phyloP scores from a whole-genome alignment of 1,140 invertebrate genomes.

The Aethina tumida region DNA sequence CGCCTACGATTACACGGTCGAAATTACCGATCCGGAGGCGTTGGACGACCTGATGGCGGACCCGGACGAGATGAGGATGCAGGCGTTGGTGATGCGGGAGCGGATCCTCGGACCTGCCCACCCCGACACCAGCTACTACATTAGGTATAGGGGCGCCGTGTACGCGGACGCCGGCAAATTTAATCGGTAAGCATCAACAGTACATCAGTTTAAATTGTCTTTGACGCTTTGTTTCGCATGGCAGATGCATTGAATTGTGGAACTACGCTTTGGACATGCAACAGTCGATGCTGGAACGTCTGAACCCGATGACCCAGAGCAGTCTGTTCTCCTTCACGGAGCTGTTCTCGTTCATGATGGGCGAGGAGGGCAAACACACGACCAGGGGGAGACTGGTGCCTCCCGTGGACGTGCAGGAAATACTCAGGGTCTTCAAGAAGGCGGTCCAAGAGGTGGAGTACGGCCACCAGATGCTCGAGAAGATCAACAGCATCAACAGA shows the following conservation, averaged over 20 bases:
- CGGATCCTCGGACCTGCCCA: slow-evolving; percentile 84
- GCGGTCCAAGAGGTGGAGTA: slow-evolving; percentile 60
- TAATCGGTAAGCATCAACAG: slow-evolving; percentile 50
- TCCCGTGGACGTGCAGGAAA: slow-evolving; percentile 66
- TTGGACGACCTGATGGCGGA: slow-evolving; percentile 81
- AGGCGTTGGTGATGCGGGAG: slow-evolving; percentile 87
- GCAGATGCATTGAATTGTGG: slow-evolving; percentile 81
- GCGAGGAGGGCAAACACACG: slow-evolving; percentile 57
- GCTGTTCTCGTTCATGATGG: slow-evolving; percentile 90
- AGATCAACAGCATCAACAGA: slow-evolving; percentile 51
- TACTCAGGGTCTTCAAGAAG: slow-evolving; percentile 71
- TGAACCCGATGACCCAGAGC: slow-evolving; percentile 90
- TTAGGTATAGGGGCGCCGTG: slow-evolving; percentile 84
- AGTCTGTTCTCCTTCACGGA: slow-evolving; percentile 89
- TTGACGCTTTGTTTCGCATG: too few species aligned
- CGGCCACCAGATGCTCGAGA: slow-evolving; percentile 41
- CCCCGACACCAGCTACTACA: slow-evolving; percentile 94
- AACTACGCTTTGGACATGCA: slow-evolving; percentile 96
- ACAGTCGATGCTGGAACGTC: slow-evolving; percentile 82
- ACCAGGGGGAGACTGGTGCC: slow-evolving; percentile 64
- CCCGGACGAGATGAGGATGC: slow-evolving; percentile 94
- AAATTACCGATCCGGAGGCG: slow-evolving; percentile 67
- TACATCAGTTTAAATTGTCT: too few species aligned
- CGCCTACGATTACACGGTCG: slow-evolving; percentile 79
- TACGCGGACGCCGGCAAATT: slow-evolving; percentile 94